Evolutionary conservation across 2,113 vertebrate genomes (phyloP).

Genomic region (Hippocampus guttulatus): DNA sequence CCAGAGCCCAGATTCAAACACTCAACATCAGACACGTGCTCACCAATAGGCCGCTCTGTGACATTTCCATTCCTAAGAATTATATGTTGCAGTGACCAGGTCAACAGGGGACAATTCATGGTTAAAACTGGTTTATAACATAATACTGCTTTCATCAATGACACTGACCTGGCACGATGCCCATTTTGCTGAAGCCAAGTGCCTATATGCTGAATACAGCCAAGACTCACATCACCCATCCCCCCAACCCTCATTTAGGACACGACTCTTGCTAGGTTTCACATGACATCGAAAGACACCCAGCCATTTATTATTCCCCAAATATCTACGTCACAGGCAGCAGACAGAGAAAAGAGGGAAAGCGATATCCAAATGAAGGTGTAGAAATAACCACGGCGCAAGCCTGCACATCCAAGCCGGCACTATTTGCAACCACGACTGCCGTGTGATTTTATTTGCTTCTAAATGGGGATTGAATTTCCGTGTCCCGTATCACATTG

Average conservation of each 20-base stretch:
- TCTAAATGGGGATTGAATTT: constrained; percentile 76
- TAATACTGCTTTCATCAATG: constrained; percentile 42
- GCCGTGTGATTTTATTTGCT: constrained; percentile 72
- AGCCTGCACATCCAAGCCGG: constrained; percentile 42
- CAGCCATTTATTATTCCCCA: constrained; percentile 59
- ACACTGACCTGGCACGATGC: constrained; percentile 38
- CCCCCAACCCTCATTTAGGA: constrained; percentile 53
- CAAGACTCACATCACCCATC: constrained; percentile 42
- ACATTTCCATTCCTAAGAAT: constrained; percentile 18
- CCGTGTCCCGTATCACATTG: constrained; percentile 74
- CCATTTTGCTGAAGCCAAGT: constrained; percentile 45
- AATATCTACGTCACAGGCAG: constrained; percentile 52
- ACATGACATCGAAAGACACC: constrained; percentile 68
- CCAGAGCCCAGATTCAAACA: not conserved
- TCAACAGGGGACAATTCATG: constrained; percentile 30
- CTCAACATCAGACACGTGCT: not conserved
- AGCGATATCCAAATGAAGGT: constrained; percentile 56
- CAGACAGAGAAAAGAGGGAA: constrained; percentile 45
- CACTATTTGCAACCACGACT: constrained; percentile 74
- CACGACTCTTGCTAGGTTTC: constrained; percentile 65
- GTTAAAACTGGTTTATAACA: constrained; percentile 1
- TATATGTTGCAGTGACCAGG: constrained; percentile 32
- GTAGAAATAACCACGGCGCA: constrained; percentile 68
- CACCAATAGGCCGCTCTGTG: not conserved
- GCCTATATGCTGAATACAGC: constrained; percentile 30